Evolutionary conservation across 2,113 vertebrate species (phyloP), one percentile per base, ranked within the genome.

Genomic region (Dasyprocta punctata): DNA sequence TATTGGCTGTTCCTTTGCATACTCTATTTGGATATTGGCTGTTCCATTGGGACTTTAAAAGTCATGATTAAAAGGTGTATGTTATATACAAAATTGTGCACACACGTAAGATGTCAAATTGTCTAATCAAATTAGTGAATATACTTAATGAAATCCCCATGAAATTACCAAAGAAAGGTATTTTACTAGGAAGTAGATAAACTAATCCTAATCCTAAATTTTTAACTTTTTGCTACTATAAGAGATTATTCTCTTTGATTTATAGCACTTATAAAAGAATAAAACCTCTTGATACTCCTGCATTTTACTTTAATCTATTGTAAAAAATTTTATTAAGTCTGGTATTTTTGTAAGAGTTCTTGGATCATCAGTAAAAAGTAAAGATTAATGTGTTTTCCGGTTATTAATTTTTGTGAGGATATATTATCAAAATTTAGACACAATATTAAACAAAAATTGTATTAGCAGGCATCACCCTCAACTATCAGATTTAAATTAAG

Each of bases 401-500:
- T 84, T 93, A 85, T 93, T 52, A 54, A 54, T 41, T 86, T 81
- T 92, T 7, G 22, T 82, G 19, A 78, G 7, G 58, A 77, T 12
- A 20, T 20, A 30, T 87, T 92, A 60, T 73, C 71, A 86, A 54
- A 77, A 44, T 65, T 81, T 94, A 33, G 36, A 75, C 44, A 71
- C 2, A 84, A 54, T 58, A 58, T 86, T 86, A 84, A 91, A 78
- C 95, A 67, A 58, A 73, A 92, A 30, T 61, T 60, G 36, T 49
- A 67, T 52, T 77, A 92, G 14, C 33, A 77, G 3, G 1, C 41
- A 73, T 90, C 9, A 52, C 10, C 89, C 14, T 75, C 28, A 28
- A 41, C 7, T 92, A 67, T 82, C 91, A 94, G 30, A 61, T 28
- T 93, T 89, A 97, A 85, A 96, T 86, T 92, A 89, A 94, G 41